These are phyloP conservation scores for Acrocephalus arundinaceus DNA, from an alignment of 2,113 vertebrate genomes.

Conservation along the genomic window DNA sequence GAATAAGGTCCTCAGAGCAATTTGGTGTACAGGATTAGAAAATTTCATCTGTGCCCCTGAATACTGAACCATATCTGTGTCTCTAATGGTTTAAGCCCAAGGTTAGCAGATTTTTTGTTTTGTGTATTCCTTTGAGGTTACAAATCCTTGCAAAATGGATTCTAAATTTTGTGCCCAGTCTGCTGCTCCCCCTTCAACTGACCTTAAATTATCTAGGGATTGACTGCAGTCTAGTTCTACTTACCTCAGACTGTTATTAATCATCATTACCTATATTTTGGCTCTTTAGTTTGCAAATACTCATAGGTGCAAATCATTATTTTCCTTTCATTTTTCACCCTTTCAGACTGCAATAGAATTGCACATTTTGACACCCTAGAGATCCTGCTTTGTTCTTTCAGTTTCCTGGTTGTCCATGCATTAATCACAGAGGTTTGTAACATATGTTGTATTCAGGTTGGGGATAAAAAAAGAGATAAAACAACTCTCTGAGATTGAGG, in stretches of 20 bases:
- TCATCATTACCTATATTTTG: background rate
- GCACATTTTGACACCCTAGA: background rate
- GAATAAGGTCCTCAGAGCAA: background rate
- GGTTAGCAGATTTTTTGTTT: background rate
- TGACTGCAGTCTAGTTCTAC: background rate
- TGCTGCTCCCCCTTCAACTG: background rate
- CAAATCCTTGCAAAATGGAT: background rate
- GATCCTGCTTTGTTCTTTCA: background rate
- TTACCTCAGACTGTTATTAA: background rate
- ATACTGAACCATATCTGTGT: background rate
- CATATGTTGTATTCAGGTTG: background rate
- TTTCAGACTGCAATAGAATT: background rate
- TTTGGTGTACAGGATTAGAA: background rate
- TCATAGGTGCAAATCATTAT: background rate
- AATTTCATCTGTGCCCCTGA: background rate
- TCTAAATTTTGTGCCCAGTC: background rate
- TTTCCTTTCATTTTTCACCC: background rate
- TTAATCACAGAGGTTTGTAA: background rate
- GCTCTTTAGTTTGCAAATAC: background rate
- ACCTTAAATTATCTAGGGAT: background rate
- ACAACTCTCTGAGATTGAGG: background rate
- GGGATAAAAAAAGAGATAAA: background rate
- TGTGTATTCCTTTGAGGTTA: background rate
- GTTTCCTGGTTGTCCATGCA: background rate
- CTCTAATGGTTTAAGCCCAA: background rate